Percentiles rank a stretch among this genome's conserved stretches.
Conservation (phyloP, 2,113 vertebrate genomes). For the Ceratotherium simum region DNA sequence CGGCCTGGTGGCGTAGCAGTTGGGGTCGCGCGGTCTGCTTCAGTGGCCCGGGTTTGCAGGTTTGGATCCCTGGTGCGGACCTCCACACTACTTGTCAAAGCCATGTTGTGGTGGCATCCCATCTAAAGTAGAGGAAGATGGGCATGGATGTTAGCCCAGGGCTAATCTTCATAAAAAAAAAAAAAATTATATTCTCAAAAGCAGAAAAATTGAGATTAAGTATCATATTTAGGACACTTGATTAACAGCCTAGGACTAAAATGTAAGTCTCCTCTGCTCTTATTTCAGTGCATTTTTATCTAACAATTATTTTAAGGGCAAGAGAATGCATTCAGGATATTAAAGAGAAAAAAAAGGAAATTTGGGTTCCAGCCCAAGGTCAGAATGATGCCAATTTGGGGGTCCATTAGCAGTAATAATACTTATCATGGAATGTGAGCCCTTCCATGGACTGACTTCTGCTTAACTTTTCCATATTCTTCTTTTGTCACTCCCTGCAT, state of each 20-base stretch:
- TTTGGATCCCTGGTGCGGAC: too few species aligned
- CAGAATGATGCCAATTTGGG: background rate
- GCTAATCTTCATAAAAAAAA: too few species aligned
- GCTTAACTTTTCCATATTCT: background rate
- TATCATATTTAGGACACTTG: background rate
- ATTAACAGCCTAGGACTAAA: background rate
- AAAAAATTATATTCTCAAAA: background rate
- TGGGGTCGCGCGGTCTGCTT: too few species aligned
- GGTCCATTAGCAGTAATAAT: too few species aligned
- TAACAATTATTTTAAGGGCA: background rate
- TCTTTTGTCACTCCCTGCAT: background rate
- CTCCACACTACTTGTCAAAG: too few species aligned
- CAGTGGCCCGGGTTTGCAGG: too few species aligned
- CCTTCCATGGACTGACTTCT: background rate
- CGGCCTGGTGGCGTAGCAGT: too few species aligned
- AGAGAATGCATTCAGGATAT: background rate
- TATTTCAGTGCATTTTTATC: background rate
- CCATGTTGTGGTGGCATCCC: too few species aligned
- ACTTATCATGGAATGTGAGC: background rate
- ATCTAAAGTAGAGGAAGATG: too few species aligned
- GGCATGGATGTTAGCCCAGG: too few species aligned
- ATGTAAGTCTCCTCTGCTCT: background rate
- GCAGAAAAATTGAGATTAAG: background rate
- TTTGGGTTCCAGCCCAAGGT: background rate
- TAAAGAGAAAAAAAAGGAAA: background rate